Conservation (phyloP, 2,888 invertebrate genomes). For the Dryocosmus kuriphilus region DNA sequence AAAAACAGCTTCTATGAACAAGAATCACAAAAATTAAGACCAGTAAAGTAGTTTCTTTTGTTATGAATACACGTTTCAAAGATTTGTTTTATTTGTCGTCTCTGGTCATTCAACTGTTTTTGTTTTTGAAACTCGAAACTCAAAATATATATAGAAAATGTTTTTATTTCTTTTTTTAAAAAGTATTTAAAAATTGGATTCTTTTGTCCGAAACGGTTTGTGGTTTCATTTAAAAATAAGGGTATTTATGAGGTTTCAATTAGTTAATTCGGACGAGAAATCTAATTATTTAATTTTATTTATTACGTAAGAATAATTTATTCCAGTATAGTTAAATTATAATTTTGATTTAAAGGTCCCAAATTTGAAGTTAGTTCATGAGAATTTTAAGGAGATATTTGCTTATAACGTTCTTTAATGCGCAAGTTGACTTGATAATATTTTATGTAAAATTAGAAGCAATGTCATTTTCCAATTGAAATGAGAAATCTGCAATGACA, state of each 20-base stretch:
- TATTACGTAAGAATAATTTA: not conserved
- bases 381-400: not conserved
- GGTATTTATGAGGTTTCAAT: not conserved
- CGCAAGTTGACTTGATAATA: too few species aligned
- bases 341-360: not conserved
- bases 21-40: conserved; percentile 39
- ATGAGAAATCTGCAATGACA: too few species aligned
- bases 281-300: too few species aligned
- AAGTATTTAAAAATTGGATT: not conserved
- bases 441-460: too few species aligned
- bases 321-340: not conserved
- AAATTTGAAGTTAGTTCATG: not conserved
- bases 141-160: not conserved
- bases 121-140: not conserved
- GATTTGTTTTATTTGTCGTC: not conserved
- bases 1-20: not conserved
- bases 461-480: too few species aligned
- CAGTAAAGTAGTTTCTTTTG: conserved; percentile 35
- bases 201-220: not conserved
- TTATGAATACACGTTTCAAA: not conserved
- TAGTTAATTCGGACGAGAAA: not conserved
- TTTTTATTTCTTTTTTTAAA: not conserved
- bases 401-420: not conserved
- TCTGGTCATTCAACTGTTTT: not conserved
- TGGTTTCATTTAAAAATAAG: not conserved